Conservation (phyloP, 2,888 invertebrate genomes). For the Eupithecia inturbata region DNA sequence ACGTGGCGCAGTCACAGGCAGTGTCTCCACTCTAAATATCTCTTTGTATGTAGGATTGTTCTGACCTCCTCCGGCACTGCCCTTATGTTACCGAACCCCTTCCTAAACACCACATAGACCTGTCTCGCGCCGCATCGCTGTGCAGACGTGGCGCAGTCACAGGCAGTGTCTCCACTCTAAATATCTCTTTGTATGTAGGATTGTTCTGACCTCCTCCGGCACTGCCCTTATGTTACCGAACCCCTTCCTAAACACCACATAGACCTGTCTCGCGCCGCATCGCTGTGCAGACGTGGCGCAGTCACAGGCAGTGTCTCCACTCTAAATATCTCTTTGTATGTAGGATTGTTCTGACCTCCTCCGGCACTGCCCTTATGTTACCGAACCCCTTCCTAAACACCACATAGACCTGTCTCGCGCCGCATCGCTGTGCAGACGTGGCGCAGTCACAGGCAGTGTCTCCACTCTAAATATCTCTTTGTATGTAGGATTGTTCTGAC, state of each 20-base stretch:
- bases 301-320: not conserved
- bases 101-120: conserved; percentile 95
- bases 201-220: too few relatives aligned
- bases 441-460: not conserved
- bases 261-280: conserved; percentile 93
- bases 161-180: not conserved
- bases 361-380: conserved; percentile 98
- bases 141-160: not conserved
- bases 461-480: not conserved
- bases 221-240: too few relatives aligned
- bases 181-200: too few relatives aligned
- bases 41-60: too few relatives aligned
- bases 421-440: conserved; percentile 75
- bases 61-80: too few relatives aligned
- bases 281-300: not conserved
- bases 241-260: conserved; percentile 96
- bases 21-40: too few relatives aligned
- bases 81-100: conserved; percentile 81
- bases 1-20: too few relatives aligned
- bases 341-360: conserved; percentile 87
- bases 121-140: conserved; percentile 90
- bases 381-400: conserved; percentile 97
- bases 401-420: conserved; percentile 95
- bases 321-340: too few relatives aligned
- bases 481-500: conserved; percentile 68